Conservation (phyloP, 2,113 vertebrate species). For the Muntiacus muntjak region DNA sequence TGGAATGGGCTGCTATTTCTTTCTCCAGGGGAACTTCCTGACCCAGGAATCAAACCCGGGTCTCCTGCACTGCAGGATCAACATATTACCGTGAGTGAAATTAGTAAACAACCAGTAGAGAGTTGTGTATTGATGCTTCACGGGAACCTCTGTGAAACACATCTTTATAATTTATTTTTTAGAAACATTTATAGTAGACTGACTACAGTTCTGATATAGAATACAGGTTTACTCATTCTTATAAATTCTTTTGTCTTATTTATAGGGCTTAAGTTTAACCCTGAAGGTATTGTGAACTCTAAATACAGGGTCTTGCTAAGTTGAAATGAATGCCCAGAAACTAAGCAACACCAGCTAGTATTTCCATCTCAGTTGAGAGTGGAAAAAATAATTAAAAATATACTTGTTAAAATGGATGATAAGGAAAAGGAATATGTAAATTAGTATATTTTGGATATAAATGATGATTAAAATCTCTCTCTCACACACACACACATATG, state of each 20-base stretch:
- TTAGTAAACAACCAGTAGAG: neutral
- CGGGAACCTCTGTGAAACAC: neutral
- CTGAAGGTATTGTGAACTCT: neutral
- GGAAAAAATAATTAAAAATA: neutral
- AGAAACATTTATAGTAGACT: neutral
- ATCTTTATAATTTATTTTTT: slow-evolving; percentile 22
- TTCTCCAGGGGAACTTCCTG: neutral
- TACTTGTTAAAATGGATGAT: neutral
- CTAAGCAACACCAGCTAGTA: neutral
- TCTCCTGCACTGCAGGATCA: neutral
- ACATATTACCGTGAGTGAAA: neutral
- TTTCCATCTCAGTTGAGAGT: neutral
- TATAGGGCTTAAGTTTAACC: neutral
- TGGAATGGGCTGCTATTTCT: neutral
- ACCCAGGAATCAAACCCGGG: neutral
- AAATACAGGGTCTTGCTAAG: neutral
- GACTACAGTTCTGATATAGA: neutral
- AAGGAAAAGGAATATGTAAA: neutral
- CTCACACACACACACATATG: neutral
- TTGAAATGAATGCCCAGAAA: neutral
- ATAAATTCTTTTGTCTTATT: slow-evolving; percentile 29
- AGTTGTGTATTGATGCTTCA: neutral
- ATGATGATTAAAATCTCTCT: neutral
- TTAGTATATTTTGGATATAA: neutral
- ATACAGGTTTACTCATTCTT: neutral